Base-by-base conservation (phyloP, 2,797 vertebrate genomes). In the Cyprinella venusta region DNA sequence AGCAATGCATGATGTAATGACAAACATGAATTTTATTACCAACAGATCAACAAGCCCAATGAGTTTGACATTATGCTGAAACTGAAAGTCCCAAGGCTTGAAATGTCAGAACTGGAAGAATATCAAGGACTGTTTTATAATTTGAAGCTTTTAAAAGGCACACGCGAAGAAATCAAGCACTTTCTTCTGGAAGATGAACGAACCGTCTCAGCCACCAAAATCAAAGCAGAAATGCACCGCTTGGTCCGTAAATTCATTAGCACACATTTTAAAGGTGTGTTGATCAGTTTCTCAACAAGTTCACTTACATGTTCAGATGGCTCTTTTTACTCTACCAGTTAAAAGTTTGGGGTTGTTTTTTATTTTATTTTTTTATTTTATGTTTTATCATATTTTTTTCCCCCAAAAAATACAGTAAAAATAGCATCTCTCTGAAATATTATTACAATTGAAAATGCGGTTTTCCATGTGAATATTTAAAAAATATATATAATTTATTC, bases 41-140 rank as follows among this genome's bases (percentile, higher is more conserved):
- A 61, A 79, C 88, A 93, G 91, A 91, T 90, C 85, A 71, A 85
- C 86, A 83, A 68, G 79, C 85, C 92, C 0, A 89, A 93, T 64
- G 92, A 93, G 85, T 94, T 94, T 79, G 90, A 92, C 50, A 83
- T 93, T 75, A 91, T 90, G 84, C 72, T 93, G 87, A 91, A 86
- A 84, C 50, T 93, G 26, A 84, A 76, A 59, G 80, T 71, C 75
- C 81, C 84, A 5, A 86, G 76, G 3, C 6, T 91, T 82, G 8
- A 6, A 8, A 88, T 64, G 16, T 30, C 0, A 2, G 36, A 69
- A 38, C 84, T 93, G 5, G 86, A 89, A 24, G 85, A 36, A 8
- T 89, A 84, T 79, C 33, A 54, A 0, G 91, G 89, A 18, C 50
- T 93, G 30, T 92, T 92, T 87, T 91, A 93, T 83, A 85, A 72